A percentile compares a stretch with the other conserved stretches of the same genome.
Conservation (phyloP, 2,113 vertebrate genomes). For the Esox niger region DNA sequence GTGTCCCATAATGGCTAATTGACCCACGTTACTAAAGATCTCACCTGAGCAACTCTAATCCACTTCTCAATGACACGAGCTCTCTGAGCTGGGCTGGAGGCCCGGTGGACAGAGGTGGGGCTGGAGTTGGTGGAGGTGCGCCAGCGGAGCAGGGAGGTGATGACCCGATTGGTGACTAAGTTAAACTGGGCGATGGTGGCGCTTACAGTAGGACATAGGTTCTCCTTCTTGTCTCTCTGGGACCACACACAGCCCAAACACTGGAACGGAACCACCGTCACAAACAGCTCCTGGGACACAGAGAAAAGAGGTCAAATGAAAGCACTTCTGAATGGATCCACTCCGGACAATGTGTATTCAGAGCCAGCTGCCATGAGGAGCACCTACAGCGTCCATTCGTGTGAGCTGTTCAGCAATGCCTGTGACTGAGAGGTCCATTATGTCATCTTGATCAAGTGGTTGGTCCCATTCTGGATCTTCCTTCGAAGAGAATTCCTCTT, state of each 20-base stretch:
- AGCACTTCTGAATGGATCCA: background rate
- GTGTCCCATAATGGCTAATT: too few relatives aligned
- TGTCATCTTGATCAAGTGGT: slow-evolving; percentile 42
- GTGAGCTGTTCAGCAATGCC: slow-evolving; percentile 83
- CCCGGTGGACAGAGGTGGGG: slow-evolving; percentile 26
- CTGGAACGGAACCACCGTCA: slow-evolving; percentile 77
- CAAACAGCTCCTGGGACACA: slow-evolving; percentile 77
- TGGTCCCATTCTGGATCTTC: slow-evolving; percentile 46
- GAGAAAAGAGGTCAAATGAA: background rate
- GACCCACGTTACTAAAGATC: background rate
- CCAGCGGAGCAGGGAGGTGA: slow-evolving; percentile 75
- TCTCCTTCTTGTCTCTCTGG: slow-evolving; percentile 82
- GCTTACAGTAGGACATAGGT: slow-evolving; percentile 78
- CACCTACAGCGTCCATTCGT: slow-evolving; percentile 75
- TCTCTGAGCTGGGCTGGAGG: slow-evolving; percentile 61
- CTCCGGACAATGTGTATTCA: background rate
- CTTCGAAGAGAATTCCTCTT: slow-evolving; percentile 37
- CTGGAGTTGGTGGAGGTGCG: slow-evolving; percentile 23
- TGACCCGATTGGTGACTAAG: slow-evolving; percentile 78
- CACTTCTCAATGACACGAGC: slow-evolving; percentile 83
- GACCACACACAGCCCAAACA: slow-evolving; percentile 90
- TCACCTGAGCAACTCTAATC: slow-evolving; percentile 84
- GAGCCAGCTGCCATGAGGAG: background rate
- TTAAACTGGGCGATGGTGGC: slow-evolving; percentile 89
- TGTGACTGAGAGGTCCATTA: slow-evolving; percentile 73